Evolutionary conservation across 2,797 vertebrate genomes (phyloP), one percentile per base, ranked within the genome.

Genomic region (Trichosurus vulpecula): DNA sequence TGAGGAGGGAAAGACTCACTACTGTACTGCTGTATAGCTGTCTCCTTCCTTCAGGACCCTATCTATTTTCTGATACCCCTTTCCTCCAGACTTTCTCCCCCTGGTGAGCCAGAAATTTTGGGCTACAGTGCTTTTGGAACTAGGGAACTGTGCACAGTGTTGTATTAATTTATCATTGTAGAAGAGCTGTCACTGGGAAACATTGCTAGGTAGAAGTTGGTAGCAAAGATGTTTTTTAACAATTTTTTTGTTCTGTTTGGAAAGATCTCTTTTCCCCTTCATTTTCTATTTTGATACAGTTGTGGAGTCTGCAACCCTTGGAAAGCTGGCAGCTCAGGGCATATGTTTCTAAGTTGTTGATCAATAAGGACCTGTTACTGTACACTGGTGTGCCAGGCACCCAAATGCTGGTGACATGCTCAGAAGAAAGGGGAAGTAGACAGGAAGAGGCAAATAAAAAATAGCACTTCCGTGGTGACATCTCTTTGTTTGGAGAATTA

Each of bases 141-240:
- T 51, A 0, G 31, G 56, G 66, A 74, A 56, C 92, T 54, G 19
- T 30, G 52, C 22, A 30, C 35, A 25, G 41, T 92, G 61, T 91
- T 14, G 16, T 81, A 27, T 30, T 81, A 91, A 92, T 91, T 61
- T 90, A 31, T 54, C 51, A 6, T 14, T 55, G 10, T 6, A 35
- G 94, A 53, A 16, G 13, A 25, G 41, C 12, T 52, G 91, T 57
- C 74, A 55, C 92, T 90, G 92, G 87, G 92, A 92, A 66, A 94
- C 93, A 66, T 97, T 96, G 94, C 91, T 41, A 30, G 90, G 93
- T 93, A n/a, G 93, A 91, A 13, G 87, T 74, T 91, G 94, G 58
- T 96, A 91, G 92, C 87, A 47, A 96, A 93, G 66, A 92, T 91
- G 51, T 94, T 96, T 96, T 94, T 94, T 92, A 57, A 89, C 81